Conservation (phyloP, 2,888 invertebrate genomes). For the Halocaridina rubra region DNA sequence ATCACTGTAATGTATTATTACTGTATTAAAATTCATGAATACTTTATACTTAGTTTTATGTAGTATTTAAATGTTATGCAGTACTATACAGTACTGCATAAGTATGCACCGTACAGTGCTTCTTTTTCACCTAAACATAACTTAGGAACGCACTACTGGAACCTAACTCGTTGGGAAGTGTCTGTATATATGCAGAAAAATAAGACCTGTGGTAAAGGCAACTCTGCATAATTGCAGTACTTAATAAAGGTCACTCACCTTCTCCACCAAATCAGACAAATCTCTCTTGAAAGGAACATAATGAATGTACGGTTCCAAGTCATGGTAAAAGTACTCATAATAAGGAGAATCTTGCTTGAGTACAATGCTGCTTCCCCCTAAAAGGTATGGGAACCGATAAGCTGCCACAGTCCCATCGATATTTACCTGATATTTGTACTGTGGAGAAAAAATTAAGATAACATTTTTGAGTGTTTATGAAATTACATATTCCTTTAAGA, state of each 20-base stretch:
- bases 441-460: constrained; percentile 67
- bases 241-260: constrained; percentile 66
- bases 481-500: constrained; percentile 5
- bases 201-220: too few species aligned
- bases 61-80: too few species aligned
- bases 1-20: too few species aligned
- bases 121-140: too few species aligned
- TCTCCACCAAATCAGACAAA: constrained; percentile 82
- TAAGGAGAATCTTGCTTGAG: constrained; percentile 94
- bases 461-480: neutral
- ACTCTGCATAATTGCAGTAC: neutral
- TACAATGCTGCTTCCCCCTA: constrained; percentile 88
- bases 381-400: constrained; percentile 90
- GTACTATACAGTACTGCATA: too few species aligned
- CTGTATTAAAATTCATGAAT: too few species aligned
- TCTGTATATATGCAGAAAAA: too few species aligned
- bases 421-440: constrained; percentile 95
- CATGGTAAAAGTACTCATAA: constrained; percentile 92
- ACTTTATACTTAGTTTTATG: too few species aligned
- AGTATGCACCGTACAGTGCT: too few species aligned
- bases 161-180: too few species aligned
- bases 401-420: constrained; percentile 97
- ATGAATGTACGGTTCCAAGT: constrained; percentile 81
- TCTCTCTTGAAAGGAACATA: constrained; percentile 85
- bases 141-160: too few species aligned